Evolutionary conservation across 2,888 invertebrate genomes (phyloP), one percentile per base, ranked within the genome.

Genomic region (Sympetrum striolatum): DNA sequence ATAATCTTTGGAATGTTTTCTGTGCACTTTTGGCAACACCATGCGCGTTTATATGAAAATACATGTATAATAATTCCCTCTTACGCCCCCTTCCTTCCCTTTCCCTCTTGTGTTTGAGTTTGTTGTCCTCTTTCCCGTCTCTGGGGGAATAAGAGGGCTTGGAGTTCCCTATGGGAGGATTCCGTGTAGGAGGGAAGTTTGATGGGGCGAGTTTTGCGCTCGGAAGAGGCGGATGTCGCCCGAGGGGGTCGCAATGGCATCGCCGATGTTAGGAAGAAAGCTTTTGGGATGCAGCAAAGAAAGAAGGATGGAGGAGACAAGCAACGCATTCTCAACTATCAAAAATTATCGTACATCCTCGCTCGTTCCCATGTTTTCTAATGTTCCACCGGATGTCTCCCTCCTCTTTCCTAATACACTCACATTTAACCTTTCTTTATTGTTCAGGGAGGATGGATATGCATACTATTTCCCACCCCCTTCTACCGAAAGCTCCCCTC

Each of bases 71-170:
- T 53, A 18, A 53, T 53, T n/a, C 18, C n/a, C 82, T 58, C 58
- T 82, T 48, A 44, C 48, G 15, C 18, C 80, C 37, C n/a, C 18
- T 8, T n/a, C 81, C 81, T 39, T 15, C 53, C 53, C 58, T 60
- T 82, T 35, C 58, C 53, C 35, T 14, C 31, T 31, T 35, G 82
- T 82, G 82, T 82, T 82, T 86, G 86, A 86, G 86, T 86, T 86
- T 86, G 39, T 86, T 39, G 86, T 60, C 86, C 86, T 22, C 58
- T 82, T 58, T 58, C 31, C 44, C 31, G 81, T 48, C 81, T 48
- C 48, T 18, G 35, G 58, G 82, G 58, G 58, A 31, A 82, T 25
- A 31, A 31, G 53, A 12, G 44, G 53, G 25, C n/a, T n/a, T n/a
- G n/a, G n/a, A n/a, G n/a, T n/a, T 64, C n/a, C 64, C 64, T 5